Evolutionary conservation across 2,888 invertebrate species (phyloP).

Genomic region (Disparrhopalites patrizii): DNA sequence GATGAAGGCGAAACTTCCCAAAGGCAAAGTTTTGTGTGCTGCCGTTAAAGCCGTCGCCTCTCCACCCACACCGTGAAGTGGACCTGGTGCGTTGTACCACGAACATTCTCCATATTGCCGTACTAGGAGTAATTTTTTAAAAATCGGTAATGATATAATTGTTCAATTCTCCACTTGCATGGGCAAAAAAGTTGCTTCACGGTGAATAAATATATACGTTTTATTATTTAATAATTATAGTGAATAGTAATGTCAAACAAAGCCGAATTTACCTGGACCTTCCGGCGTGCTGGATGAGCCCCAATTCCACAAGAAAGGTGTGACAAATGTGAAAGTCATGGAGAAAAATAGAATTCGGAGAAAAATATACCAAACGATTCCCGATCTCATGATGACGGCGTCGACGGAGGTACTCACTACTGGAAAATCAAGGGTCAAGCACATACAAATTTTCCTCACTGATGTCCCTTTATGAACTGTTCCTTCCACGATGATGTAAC

Average conservation of each 20-base stretch:
- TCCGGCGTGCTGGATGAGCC: not conserved
- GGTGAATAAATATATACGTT: too few relatives aligned
- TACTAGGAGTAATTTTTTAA: not conserved
- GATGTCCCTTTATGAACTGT: not conserved
- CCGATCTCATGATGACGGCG: not conserved
- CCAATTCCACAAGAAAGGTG: conserved; percentile 4
- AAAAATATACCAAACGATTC: conserved; percentile 3
- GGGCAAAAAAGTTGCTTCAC: too few relatives aligned
- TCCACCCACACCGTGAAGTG: too few relatives aligned
- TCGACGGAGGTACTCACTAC: not conserved
- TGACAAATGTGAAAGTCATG: conserved; percentile 12
- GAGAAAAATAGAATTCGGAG: conserved; percentile 8
- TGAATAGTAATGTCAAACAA: too few relatives aligned
- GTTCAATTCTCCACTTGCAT: too few relatives aligned
- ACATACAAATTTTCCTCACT: too few relatives aligned
- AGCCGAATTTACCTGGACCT: conserved; percentile 10
- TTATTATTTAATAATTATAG: too few relatives aligned
- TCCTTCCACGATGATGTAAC: too few relatives aligned
- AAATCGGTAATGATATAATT: not conserved
- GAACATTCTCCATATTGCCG: conserved; percentile 21
- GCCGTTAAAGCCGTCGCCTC: conserved; percentile 28
- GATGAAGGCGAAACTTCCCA: conserved; percentile 28
- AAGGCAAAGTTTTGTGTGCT: conserved; percentile 32
- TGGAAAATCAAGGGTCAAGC: not conserved
- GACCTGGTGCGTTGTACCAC: not conserved